phyloP scores from a whole-genome alignment of 2,113 vertebrate genomes.

The Scalopus aquaticus region DNA sequence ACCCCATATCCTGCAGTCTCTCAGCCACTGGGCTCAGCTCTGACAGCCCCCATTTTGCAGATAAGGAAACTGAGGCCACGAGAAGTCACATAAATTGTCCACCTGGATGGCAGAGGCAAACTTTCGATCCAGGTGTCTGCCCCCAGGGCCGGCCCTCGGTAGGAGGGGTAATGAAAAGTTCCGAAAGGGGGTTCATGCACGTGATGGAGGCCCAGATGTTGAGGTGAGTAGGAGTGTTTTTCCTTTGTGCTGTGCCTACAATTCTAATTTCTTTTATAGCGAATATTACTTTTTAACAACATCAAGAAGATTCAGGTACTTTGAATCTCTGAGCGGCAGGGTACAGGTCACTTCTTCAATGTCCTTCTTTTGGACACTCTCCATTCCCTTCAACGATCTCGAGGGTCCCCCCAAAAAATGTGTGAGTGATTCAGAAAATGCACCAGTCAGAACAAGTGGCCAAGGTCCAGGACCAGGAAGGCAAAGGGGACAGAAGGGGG shows the following conservation, averaged over 20 bases:
- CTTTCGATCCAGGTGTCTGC: background rate
- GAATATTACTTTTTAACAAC: background rate
- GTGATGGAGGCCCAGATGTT: fast-evolving
- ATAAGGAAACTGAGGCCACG: background rate
- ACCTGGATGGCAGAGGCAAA: background rate
- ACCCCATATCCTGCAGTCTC: background rate
- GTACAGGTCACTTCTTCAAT: background rate
- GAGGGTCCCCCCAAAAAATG: background rate
- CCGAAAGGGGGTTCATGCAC: background rate
- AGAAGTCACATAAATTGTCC: background rate
- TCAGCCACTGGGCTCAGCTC: background rate
- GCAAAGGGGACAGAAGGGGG: background rate
- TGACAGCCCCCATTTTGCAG: no score
- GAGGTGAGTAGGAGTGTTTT: background rate
- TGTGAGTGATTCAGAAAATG: background rate
- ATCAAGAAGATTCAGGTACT: background rate
- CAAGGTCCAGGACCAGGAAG: background rate
- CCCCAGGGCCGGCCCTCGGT: background rate
- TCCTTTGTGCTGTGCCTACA: background rate
- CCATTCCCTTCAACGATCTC: no score
- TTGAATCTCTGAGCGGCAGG: background rate
- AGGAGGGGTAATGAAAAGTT: background rate
- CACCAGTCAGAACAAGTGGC: background rate
- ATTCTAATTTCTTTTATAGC: background rate
- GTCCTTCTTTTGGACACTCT: background rate